Percentiles rank a stretch among this genome's conserved stretches.
Evolutionary conservation across 2,797 vertebrate genomes (phyloP).

Genomic region (Monodelphis domestica): DNA sequence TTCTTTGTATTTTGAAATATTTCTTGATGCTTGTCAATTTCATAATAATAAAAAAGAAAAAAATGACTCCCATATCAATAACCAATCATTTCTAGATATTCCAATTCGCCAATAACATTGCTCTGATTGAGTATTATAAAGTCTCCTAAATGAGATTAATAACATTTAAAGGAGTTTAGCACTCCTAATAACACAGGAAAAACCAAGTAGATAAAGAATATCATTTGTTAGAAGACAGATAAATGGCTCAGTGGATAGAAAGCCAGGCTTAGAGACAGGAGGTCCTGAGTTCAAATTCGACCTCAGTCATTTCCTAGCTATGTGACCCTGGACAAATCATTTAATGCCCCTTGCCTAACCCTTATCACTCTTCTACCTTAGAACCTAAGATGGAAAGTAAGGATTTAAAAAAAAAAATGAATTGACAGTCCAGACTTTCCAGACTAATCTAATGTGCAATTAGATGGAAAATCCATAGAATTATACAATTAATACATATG

Average conservation of each 20-base stretch:
- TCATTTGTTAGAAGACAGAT: too few species aligned
- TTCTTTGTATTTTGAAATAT: neutral
- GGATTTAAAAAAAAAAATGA: too few species aligned
- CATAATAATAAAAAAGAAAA: neutral
- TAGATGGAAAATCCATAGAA: neutral
- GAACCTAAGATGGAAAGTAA: too few species aligned
- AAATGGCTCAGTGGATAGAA: too few species aligned
- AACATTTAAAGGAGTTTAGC: neutral
- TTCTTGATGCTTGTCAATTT: neutral
- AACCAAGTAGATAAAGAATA: neutral
- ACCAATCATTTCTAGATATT: neutral
- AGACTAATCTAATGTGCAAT: neutral
- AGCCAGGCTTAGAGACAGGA: too few species aligned
- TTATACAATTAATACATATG: neutral
- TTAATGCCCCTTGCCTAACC: too few species aligned
- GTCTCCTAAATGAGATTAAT: neutral
- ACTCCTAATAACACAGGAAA: neutral
- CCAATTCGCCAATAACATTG: neutral
- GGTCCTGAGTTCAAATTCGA: too few species aligned
- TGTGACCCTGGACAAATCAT: too few species aligned
- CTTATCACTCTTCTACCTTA: too few species aligned
- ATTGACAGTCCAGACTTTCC: too few species aligned
- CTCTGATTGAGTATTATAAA: neutral
- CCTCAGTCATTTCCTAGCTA: too few species aligned
- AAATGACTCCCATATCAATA: neutral